Evolutionary conservation across 2,888 invertebrate species (phyloP).

Genomic region (Priocnemis perturbator): DNA sequence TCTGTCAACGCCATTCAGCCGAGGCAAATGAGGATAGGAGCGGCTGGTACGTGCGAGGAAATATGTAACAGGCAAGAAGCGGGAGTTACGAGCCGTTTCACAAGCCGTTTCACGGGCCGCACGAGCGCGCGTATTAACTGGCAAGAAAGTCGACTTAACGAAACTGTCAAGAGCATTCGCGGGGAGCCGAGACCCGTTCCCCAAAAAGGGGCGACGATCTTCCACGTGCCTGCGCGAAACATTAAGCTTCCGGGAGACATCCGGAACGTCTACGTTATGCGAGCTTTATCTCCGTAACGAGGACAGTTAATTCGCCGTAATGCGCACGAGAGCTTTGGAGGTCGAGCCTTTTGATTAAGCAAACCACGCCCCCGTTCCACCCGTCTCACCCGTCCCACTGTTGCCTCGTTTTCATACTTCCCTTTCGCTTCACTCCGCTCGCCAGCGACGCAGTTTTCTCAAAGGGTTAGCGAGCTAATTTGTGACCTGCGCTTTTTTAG

Average conservation of each 20-base stretch:
- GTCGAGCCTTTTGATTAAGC: slow-evolving; percentile 17
- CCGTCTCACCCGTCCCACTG: slow-evolving; percentile 6
- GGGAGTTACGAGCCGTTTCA: no score
- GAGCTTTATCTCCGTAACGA: slow-evolving; percentile 17
- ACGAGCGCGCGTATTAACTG: no score
- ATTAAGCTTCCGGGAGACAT: slow-evolving; percentile 15
- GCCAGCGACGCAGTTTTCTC: background rate
- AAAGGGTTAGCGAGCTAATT: slow-evolving; percentile 14
- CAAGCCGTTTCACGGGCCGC: no score
- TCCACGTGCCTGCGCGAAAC: slow-evolving; percentile 4
- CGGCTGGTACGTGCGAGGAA: no score
- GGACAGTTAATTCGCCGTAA: slow-evolving; percentile 21
- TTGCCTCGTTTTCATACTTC: background rate
- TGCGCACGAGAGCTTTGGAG: slow-evolving; percentile 15
- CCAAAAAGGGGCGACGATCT: background rate
- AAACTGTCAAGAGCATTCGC: slow-evolving; percentile 12
- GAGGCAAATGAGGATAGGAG: background rate
- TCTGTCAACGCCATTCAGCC: background rate
- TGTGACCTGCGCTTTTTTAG: slow-evolving; percentile 14
- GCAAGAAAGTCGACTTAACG: slow-evolving; percentile 6
- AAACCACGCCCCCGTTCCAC: background rate
- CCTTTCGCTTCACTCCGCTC: background rate
- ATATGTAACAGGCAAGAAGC: no score
- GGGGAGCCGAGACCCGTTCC: background rate
- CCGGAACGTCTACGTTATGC: slow-evolving; percentile 13